A percentile compares a stretch with the other conserved stretches of the same genome.
These are phyloP conservation scores for Erethizon dorsatum DNA, from an alignment of 2,797 vertebrate genomes.

Conservation along the genomic window DNA sequence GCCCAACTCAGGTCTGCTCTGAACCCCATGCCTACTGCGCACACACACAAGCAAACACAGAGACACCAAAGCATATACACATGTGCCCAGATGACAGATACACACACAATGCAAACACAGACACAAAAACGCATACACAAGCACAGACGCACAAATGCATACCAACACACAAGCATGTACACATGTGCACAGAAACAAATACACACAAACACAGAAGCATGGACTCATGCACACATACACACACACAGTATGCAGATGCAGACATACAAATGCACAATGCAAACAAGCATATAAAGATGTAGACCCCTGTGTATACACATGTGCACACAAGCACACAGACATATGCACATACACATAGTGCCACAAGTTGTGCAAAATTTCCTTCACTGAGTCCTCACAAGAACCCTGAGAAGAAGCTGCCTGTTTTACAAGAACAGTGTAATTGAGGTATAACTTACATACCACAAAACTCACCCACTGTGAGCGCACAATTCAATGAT, in stretches of 20 bases:
- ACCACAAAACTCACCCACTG: neutral
- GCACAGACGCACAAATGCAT: neutral
- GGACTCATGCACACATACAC: neutral
- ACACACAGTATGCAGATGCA: neutral
- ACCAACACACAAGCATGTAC: neutral
- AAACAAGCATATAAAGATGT: neutral
- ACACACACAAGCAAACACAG: neutral
- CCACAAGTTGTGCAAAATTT: neutral
- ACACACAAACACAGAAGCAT: neutral
- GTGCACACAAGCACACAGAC: neutral
- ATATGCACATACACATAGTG: neutral
- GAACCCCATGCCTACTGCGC: neutral
- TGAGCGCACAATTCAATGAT: neutral
- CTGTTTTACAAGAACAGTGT: neutral
- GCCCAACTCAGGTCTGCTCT: neutral
- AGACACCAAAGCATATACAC: neutral
- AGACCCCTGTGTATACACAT: neutral
- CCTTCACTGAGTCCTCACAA: conserved; percentile 7
- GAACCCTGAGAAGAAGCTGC: neutral
- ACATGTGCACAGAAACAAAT: neutral
- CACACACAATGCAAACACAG: neutral
- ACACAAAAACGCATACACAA: neutral
- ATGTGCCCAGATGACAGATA: neutral
- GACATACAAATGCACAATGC: neutral
- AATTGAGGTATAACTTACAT: neutral